Percentiles rank a stretch among this genome's conserved stretches.
These are phyloP conservation scores for Amphiprion ocellaris DNA, from an alignment of 2,113 vertebrate species.

Conservation along the genomic window DNA sequence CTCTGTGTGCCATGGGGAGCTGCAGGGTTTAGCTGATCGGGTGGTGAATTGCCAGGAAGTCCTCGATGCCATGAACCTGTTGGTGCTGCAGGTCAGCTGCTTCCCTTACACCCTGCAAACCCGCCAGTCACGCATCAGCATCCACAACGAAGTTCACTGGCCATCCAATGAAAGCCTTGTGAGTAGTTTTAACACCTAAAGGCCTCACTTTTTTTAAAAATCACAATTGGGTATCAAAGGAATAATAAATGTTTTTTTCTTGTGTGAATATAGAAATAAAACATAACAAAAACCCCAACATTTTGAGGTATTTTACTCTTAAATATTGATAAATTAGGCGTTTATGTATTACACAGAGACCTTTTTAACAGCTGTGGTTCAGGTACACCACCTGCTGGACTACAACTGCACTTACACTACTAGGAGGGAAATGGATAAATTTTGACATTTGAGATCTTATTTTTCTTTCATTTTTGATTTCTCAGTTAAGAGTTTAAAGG, in stretches of 20 bases:
- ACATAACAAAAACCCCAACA: too few species aligned
- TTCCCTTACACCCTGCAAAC: conserved; percentile 96
- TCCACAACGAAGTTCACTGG: conserved; percentile 96
- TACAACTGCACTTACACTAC: not conserved
- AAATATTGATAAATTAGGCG: too few species aligned
- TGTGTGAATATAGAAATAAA: not conserved
- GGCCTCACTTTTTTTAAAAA: not conserved
- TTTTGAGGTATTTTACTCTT: too few species aligned
- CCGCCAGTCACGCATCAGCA: conserved; percentile 93
- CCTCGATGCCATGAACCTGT: conserved; percentile 94
- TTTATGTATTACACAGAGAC: not conserved
- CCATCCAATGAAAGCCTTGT: conserved; percentile 87
- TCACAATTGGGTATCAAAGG: too few species aligned
- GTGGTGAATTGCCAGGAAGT: conserved; percentile 98
- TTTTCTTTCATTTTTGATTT: too few species aligned
- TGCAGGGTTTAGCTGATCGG: conserved; percentile 94
- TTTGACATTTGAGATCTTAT: too few species aligned
- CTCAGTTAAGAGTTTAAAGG: too few species aligned
- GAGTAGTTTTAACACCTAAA: conserved; percentile 68
- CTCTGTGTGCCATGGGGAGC: conserved; percentile 93
- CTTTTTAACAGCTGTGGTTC: not conserved
- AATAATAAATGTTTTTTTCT: not conserved
- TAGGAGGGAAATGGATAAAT: too few species aligned
- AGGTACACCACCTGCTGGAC: conserved; percentile 55
- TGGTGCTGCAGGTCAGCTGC: conserved; percentile 98